These are phyloP conservation scores for Trachelus iudaicus DNA, from an alignment of 2,888 invertebrate genomes.

Conservation along the genomic window DNA sequence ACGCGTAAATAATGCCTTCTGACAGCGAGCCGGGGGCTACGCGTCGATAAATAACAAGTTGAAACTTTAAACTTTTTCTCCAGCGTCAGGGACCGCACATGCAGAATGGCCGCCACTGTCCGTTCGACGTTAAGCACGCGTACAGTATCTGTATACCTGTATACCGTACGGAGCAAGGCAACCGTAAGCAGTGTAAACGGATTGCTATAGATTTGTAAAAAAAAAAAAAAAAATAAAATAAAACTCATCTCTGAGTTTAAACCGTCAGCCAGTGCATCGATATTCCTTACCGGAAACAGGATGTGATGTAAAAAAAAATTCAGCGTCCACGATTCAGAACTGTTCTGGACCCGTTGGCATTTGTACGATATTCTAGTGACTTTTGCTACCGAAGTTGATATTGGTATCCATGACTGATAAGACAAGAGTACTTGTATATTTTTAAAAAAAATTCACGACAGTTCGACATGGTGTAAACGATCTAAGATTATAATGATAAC, in stretches of 20 bases:
- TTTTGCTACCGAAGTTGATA: not conserved
- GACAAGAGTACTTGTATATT: not conserved
- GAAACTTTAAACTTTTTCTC: constrained; percentile 45
- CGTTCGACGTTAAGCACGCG: not conserved
- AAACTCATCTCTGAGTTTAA: constrained; percentile 47
- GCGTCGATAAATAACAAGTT: constrained; percentile 53
- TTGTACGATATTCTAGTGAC: not conserved
- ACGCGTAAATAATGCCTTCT: constrained; percentile 50
- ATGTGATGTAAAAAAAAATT: constrained; percentile 27
- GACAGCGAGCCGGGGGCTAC: constrained; percentile 44
- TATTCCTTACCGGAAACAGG: constrained; percentile 49
- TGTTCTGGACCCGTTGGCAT: not conserved
- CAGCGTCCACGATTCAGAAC: not conserved
- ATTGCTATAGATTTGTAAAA: constrained; percentile 15
- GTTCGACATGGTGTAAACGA: not conserved
- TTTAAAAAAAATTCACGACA: too few relatives aligned
- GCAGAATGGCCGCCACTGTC: not conserved
- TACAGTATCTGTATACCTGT: not conserved
- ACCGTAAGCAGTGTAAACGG: not conserved
- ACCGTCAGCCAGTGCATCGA: constrained; percentile 48
- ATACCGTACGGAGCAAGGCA: not conserved
- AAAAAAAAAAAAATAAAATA: constrained; percentile 42
- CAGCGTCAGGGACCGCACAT: constrained; percentile 1
- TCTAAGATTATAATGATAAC: not conserved
- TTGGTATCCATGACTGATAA: not conserved